Percentiles rank a stretch among this genome's conserved stretches.
phyloP scores from a whole-genome alignment of 1,140 invertebrate genomes.

The Colletes latitarsis region DNA sequence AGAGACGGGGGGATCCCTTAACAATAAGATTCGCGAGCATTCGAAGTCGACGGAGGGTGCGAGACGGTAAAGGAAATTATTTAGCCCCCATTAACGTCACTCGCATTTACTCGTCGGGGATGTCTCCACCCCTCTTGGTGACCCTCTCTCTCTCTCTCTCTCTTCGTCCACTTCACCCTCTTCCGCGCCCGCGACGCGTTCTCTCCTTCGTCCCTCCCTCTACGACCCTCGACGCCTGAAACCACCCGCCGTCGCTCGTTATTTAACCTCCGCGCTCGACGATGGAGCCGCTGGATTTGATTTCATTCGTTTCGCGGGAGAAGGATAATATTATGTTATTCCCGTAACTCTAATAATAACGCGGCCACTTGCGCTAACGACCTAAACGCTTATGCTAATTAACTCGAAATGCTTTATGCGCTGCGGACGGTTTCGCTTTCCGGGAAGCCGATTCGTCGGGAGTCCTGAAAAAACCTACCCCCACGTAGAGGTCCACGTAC shows the following conservation, averaged over 20 bases:
- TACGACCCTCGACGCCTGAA: conserved; percentile 44
- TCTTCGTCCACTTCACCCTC: conserved; percentile 13
- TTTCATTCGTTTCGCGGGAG: conserved; percentile 68
- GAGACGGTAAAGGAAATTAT: conserved; percentile 76
- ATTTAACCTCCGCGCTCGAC: conserved; percentile 65
- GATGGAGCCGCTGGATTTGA: conserved; percentile 63
- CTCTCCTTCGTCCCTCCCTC: conserved; percentile 12
- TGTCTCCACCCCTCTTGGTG: conserved; percentile 43
- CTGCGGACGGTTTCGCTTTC: background rate
- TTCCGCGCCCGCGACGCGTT: conserved; percentile 12
- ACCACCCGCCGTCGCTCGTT: conserved; percentile 65
- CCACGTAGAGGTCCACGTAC: too few species aligned
- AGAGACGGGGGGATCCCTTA: conserved; percentile 28
- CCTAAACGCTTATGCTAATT: conserved; percentile 55
- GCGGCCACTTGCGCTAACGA: conserved; percentile 59
- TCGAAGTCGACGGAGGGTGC: conserved; percentile 42
- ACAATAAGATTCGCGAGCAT: conserved; percentile 62
- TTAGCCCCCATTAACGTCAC: conserved; percentile 79
- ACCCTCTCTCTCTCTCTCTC: conserved; percentile 17
- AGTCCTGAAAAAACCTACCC: too few species aligned
- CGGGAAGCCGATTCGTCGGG: too few species aligned
- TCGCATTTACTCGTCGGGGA: conserved; percentile 72
- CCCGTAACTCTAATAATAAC: conserved; percentile 69
- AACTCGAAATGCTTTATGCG: conserved; percentile 43
- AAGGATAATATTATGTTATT: conserved; percentile 68